Evolutionary conservation across 1,140 invertebrate genomes (phyloP).

Genomic region (Diorhabda sublineata): DNA sequence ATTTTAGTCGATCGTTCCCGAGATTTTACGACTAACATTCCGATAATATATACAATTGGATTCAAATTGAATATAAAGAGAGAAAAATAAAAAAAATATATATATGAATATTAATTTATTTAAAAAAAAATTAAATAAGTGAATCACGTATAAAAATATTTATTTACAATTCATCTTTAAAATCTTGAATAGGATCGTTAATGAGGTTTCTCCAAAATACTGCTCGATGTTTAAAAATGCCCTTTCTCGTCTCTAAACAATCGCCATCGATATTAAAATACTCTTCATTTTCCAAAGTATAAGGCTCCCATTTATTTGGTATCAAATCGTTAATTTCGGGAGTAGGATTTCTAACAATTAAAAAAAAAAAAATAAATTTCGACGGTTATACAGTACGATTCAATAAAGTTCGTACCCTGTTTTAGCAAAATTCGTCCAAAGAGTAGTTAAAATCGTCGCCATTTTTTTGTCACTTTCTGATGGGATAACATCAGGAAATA

Average conservation of each 20-base stretch:
- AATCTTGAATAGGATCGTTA: slow-evolving; percentile 1
- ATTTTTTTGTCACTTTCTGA: slow-evolving; percentile 51
- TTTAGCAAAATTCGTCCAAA: slow-evolving; percentile 69
- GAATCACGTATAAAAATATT: background rate
- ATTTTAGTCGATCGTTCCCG: too few species aligned
- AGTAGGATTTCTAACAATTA: slow-evolving; percentile 51
- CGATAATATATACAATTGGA: too few species aligned
- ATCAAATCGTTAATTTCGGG: slow-evolving; percentile 42
- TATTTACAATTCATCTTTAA: slow-evolving; percentile 32
- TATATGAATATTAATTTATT: background rate
- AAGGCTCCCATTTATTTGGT: slow-evolving; percentile 50
- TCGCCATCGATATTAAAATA: slow-evolving; percentile 48
- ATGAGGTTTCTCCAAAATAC: slow-evolving; percentile 46
- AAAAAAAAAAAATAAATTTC: background rate
- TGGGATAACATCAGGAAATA: slow-evolving; percentile 51
- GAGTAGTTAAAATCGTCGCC: slow-evolving; percentile 54
- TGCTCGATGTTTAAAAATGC: slow-evolving; percentile 45
- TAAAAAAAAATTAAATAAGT: background rate
- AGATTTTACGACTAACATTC: too few species aligned
- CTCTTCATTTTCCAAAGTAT: slow-evolving; percentile 46
- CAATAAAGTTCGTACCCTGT: slow-evolving; percentile 52
- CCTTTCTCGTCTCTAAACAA: slow-evolving; percentile 43
- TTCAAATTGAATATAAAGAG: too few species aligned
- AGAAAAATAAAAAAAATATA: background rate
- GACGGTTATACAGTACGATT: background rate